Evolutionary conservation across 2,797 vertebrate genomes (phyloP).

Genomic region (Lutjanus campechanus): DNA sequence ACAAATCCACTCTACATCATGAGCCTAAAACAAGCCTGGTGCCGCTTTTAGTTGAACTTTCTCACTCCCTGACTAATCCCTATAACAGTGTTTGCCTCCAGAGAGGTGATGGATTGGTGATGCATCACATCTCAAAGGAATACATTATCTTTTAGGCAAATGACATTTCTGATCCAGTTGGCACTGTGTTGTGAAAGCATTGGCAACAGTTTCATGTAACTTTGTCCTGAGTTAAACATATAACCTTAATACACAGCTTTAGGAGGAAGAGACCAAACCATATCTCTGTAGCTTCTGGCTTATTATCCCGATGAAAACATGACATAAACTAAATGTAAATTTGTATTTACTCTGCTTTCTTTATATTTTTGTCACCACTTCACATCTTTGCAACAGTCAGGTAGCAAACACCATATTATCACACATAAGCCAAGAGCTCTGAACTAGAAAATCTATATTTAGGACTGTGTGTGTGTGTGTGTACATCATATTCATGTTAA

Average conservation of each 20-base stretch:
- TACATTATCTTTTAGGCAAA: constrained; percentile 34
- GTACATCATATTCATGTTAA: not conserved
- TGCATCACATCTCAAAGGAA: constrained; percentile 30
- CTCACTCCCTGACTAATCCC: constrained; percentile 25
- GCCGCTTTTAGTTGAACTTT: constrained; percentile 17
- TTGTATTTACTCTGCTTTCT: no score
- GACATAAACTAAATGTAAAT: not conserved
- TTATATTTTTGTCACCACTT: not conserved
- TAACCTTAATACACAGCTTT: not conserved
- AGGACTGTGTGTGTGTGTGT: not conserved
- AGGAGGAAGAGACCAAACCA: not conserved
- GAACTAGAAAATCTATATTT: not conserved
- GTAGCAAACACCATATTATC: no score
- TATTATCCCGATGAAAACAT: not conserved
- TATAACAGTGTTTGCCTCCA: constrained; percentile 9
- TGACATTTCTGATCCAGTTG: constrained; percentile 15
- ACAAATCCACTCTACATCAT: constrained; percentile 7
- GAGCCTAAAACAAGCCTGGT: constrained; percentile 12
- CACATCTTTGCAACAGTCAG: not conserved
- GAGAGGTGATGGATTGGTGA: constrained; percentile 33
- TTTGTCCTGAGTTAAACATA: not conserved
- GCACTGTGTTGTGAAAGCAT: constrained; percentile 19
- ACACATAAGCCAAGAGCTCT: not conserved
- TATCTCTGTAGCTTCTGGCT: not conserved
- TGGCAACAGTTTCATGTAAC: constrained; percentile 2